A percentile compares a stretch with the other conserved stretches of the same genome.
These are phyloP conservation scores for Pegoplata infirma DNA, from an alignment of 2,888 invertebrate genomes.

Conservation along the genomic window DNA sequence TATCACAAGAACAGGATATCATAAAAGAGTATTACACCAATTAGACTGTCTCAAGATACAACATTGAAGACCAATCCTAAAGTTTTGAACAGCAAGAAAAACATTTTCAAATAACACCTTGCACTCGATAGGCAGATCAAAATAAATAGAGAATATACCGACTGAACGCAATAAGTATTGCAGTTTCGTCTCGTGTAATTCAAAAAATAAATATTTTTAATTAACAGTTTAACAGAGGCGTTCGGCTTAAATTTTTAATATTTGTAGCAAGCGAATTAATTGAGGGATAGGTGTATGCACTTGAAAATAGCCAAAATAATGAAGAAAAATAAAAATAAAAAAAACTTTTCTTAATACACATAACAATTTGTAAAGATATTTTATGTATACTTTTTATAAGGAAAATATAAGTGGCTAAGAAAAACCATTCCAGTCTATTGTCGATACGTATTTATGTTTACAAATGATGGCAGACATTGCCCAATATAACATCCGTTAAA, in stretches of 20 bases:
- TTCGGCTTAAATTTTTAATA: too few relatives aligned
- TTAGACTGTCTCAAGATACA: not conserved
- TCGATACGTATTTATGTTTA: not conserved
- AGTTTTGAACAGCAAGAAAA: not conserved
- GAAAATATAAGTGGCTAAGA: not conserved
- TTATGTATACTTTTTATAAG: not conserved
- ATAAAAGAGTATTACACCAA: slow-evolving; percentile 24
- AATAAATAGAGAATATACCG: too few relatives aligned
- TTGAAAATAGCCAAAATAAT: not conserved
- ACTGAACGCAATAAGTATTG: too few relatives aligned
- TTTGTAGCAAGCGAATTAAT: too few relatives aligned
- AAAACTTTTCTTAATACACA: not conserved
- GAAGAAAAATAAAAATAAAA: not conserved
- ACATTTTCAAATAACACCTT: too few relatives aligned
- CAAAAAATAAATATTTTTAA: too few relatives aligned
- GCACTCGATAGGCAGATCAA: too few relatives aligned
- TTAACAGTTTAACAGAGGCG: too few relatives aligned
- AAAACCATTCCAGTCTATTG: not conserved
- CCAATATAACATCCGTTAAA: not conserved
- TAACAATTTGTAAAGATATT: not conserved
- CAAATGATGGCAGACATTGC: slow-evolving; percentile 6
- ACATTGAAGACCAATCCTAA: not conserved
- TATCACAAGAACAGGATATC: slow-evolving; percentile 3
- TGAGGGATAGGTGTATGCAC: too few relatives aligned
- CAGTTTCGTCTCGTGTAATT: too few relatives aligned